These are phyloP conservation scores for Ectobius pallidus DNA, from an alignment of 2,888 invertebrate genomes.

Conservation along the genomic window DNA sequence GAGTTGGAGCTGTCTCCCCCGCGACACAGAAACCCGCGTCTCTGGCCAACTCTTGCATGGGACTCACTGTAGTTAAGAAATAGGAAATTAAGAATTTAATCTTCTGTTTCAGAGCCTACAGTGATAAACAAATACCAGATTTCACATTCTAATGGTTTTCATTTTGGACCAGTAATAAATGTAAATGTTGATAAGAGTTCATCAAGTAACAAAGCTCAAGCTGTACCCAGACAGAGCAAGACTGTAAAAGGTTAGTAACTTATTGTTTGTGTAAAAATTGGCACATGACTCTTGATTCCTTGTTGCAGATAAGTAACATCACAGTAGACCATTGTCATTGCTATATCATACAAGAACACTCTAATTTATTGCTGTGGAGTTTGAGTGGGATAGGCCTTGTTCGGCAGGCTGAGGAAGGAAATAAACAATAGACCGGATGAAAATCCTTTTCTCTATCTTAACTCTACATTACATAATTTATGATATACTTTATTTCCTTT, in stretches of 20 bases:
- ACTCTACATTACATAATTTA: too few relatives aligned
- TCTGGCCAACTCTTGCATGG: too few relatives aligned
- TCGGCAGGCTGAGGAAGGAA: background rate
- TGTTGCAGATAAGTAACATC: too few relatives aligned
- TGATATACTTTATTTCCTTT: too few relatives aligned
- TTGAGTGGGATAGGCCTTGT: background rate
- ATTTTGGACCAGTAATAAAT: background rate
- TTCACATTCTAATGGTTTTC: background rate
- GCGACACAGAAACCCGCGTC: too few relatives aligned
- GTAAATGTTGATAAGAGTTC: background rate
- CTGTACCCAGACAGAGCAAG: background rate
- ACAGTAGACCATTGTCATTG: background rate
- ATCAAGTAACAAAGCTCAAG: background rate
- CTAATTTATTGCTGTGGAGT: background rate
- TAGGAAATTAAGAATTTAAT: too few relatives aligned
- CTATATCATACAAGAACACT: background rate
- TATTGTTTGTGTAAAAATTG: background rate
- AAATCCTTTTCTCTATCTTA: too few relatives aligned
- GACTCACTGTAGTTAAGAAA: too few relatives aligned
- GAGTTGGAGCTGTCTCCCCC: too few relatives aligned
- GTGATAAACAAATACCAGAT: too few relatives aligned
- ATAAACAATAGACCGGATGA: background rate
- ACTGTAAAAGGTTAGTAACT: background rate
- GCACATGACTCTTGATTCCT: too few relatives aligned
- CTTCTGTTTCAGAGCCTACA: too few relatives aligned